These are phyloP conservation scores for Chironomus riparius DNA, from an alignment of 2,888 invertebrate genomes.

Conservation along the genomic window DNA sequence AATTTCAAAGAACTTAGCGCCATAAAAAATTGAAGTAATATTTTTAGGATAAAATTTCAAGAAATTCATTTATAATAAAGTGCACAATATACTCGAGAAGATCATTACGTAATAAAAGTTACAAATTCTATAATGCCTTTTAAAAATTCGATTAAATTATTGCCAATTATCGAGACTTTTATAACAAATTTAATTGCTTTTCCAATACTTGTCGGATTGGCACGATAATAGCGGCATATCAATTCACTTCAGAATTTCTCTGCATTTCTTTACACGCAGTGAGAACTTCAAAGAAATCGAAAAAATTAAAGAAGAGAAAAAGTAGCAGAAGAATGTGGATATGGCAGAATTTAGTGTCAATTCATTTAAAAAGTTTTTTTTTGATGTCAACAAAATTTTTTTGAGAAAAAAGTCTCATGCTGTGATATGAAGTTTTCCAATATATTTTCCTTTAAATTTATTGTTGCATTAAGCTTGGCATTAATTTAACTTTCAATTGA, in stretches of 20 bases:
- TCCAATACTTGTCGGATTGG: background rate
- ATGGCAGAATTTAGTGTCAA: too few relatives aligned
- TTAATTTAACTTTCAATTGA: background rate
- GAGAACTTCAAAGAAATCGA: background rate
- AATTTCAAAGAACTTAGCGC: too few relatives aligned
- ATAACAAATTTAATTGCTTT: constrained; percentile 6
- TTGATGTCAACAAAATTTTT: background rate
- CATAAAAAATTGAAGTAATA: too few relatives aligned
- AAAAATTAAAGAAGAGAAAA: too few relatives aligned
- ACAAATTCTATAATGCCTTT: background rate
- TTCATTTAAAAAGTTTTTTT: too few relatives aligned
- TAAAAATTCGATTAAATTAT: background rate
- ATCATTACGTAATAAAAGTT: background rate
- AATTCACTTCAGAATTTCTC: background rate
- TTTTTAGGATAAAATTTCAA: too few relatives aligned
- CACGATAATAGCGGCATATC: too few relatives aligned
- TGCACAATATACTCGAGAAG: too few relatives aligned
- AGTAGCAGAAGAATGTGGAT: too few relatives aligned
- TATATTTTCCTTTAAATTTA: background rate
- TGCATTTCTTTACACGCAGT: background rate
- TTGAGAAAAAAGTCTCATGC: background rate
- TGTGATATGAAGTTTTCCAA: background rate
- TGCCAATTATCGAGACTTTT: constrained; percentile 19
- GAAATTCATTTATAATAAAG: too few relatives aligned
- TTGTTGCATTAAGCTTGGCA: background rate